Base-by-base conservation (phyloP, 2,888 invertebrate genomes). In the Protodeltote pygarga region DNA sequence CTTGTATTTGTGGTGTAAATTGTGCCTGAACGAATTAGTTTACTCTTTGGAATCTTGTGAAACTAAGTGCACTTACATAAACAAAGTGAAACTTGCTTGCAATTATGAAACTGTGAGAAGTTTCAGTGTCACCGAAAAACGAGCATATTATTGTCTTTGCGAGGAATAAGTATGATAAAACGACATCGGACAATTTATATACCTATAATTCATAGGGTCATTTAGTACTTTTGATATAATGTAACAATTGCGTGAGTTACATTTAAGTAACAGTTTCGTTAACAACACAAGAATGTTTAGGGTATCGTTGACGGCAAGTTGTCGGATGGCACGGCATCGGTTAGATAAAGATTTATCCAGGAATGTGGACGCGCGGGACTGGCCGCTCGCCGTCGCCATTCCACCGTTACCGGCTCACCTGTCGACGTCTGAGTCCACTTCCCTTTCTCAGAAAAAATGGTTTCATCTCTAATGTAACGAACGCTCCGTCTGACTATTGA, bases 261-360 rank as follows among this genome's bases (percentile, higher is more conserved):
- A 24, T 58, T 44, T 49, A 23, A 34, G 23, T 16, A 31, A 48
- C 39, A 50, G 39, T 39, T 40, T 42, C 11, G 15, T 49, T n/a
- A n/a, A 25, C 33, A 38, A 57, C 32, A 39, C 34, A 47, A 47
- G 44, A 64, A 64, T 64, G 45, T 64, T 55, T 29, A 34, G 40
- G 39, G 29, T 37, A 51, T 51, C 24, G 34, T 53, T 31, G 32
- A 27, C 39, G 34, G 37, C 39, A 48, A 55, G 62, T 38, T 63
- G 47, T 11, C 32, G 42, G 58, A 59, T 55, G 62, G 44, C 45
- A 27, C 41, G 59, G 40, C 52, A 51, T 60, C 49, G 65, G 65
- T 65, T 63, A 71, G 74, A 75, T 75, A 74, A 74, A 72, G 71
- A 72, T 76, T 77, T 75, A 68, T 78, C 71, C 71, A 68, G 73